A percentile compares a stretch with the other conserved stretches of the same genome.
Evolutionary conservation across 2,888 invertebrate species (phyloP).

Genomic region (Acanthopleura granulata): DNA sequence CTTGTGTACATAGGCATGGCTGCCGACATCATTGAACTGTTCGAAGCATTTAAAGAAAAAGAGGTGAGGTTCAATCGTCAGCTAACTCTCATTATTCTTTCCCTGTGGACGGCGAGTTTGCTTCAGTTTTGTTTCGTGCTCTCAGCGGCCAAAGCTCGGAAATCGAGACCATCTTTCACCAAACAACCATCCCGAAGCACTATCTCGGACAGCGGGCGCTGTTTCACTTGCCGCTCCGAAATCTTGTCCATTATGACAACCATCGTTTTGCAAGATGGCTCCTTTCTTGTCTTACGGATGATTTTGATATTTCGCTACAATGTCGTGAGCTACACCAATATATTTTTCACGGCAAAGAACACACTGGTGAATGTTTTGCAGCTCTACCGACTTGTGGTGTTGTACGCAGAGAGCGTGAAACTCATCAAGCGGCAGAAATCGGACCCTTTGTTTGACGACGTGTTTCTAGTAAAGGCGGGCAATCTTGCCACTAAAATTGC

Average conservation of each 20-base stretch:
- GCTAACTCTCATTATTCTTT: constrained; percentile 73
- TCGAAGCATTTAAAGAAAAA: constrained; percentile 83
- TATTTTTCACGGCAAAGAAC: constrained; percentile 95
- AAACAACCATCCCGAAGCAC: constrained; percentile 23
- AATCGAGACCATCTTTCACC: constrained; percentile 56
- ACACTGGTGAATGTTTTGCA: constrained; percentile 89
- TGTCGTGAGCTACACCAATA: constrained; percentile 94
- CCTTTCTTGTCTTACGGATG: constrained; percentile 71
- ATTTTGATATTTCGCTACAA: constrained; percentile 88
- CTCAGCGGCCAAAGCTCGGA: constrained; percentile 58
- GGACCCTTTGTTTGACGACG: not conserved
- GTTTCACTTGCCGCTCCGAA: constrained; percentile 39
- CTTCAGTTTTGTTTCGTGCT: constrained; percentile 73
- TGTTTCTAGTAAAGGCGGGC: not conserved
- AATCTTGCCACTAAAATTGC: not conserved
- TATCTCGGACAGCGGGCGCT: constrained; percentile 23
- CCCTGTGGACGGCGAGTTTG: constrained; percentile 65
- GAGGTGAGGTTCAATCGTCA: constrained; percentile 29
- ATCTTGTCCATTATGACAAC: constrained; percentile 58
- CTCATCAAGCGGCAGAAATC: constrained; percentile 5
- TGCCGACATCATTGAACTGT: constrained; percentile 78
- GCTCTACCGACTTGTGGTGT: constrained; percentile 80
- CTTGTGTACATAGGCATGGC: constrained; percentile 63
- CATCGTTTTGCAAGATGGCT: constrained; percentile 66
- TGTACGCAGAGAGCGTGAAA: constrained; percentile 28